Base-by-base conservation (phyloP, 2,113 vertebrate genomes). In the Python bivittatus region DNA sequence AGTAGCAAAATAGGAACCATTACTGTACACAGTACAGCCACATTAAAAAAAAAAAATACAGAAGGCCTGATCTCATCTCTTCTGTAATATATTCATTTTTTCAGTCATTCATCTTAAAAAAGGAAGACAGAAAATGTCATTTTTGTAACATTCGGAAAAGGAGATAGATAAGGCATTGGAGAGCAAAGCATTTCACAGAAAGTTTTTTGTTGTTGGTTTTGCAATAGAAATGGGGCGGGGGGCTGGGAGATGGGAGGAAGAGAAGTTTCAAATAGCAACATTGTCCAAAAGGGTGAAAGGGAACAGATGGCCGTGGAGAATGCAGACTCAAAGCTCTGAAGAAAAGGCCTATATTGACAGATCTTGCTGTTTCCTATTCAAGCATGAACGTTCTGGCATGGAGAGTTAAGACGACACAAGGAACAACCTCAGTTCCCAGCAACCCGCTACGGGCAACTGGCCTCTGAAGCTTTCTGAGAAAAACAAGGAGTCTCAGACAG, bases 241-340 rank as follows among this genome's bases (percentile, higher is more conserved):
- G 94, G 92, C 94, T 90, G 90, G 94, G 91, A 33, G 93, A 87
- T 56, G 88, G 96, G 96, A 96, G 95, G 96, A 97, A 94, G 97
- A 96, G 96, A 96, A 97, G 95, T 97, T 98, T 98, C 96, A 97
- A 98, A 98, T 97, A 98, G 97, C 97, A 98, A 98, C 98, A 98
- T 98, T 98, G 97, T 98, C 98, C 98, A 97, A 97, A 98, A 97
- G 97, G 97, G 98, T 98, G 98, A 98, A 98, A 98, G 97, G 97
- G 97, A 98, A 98, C 97, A 98, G 98, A 98, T 98, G 98, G 97
- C 97, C 96, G 96, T 97, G 97, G 97, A 98, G 97, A 98, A 98
- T 97, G 97, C 97, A 95, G 97, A 96, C 98, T 97, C 95, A 97
- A 96, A 97, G 97, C 97, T 96, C 95, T 56, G 93, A 97, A 97